Percentiles rank a stretch among this genome's conserved stretches.
Conservation (phyloP, 2,113 vertebrate genomes). For the Cyphomyrus plagiostoma region DNA sequence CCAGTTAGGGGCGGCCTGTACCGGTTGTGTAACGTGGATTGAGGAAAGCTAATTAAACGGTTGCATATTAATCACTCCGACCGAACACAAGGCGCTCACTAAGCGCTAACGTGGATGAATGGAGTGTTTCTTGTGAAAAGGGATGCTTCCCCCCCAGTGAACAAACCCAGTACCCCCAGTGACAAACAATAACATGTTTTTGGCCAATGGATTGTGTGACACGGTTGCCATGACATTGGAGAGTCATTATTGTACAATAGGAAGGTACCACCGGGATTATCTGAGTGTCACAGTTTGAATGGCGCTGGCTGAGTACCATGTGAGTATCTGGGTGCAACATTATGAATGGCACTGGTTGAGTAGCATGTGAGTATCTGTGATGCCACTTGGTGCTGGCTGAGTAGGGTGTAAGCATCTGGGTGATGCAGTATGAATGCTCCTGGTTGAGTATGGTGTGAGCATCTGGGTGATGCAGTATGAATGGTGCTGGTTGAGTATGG, state of each 20-base stretch:
- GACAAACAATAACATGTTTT: neutral
- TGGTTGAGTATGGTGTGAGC: neutral
- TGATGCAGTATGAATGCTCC: too few species aligned
- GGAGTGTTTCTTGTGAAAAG: neutral
- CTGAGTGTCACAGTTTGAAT: neutral
- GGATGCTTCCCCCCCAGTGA: neutral
- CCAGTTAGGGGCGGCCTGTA: neutral
- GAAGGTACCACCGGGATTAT: neutral
- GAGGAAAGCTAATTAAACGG: neutral
- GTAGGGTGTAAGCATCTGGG: neutral
- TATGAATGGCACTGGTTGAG: neutral
- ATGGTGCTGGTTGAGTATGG: too few species aligned
- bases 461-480: too few species aligned
- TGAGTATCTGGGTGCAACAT: neutral
- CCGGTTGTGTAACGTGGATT: neutral
- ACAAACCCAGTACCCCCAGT: neutral
- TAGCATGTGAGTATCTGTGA: neutral
- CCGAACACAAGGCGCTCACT: neutral
- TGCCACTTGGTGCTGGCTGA: neutral
- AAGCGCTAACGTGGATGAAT: neutral
- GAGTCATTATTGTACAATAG: neutral
- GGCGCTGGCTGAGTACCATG: neutral
- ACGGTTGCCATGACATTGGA: slow-evolving; percentile 7
- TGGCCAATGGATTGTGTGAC: neutral
- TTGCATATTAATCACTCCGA: neutral